phyloP scores from a whole-genome alignment of 2,797 vertebrate species.

The Tapera naevia region DNA sequence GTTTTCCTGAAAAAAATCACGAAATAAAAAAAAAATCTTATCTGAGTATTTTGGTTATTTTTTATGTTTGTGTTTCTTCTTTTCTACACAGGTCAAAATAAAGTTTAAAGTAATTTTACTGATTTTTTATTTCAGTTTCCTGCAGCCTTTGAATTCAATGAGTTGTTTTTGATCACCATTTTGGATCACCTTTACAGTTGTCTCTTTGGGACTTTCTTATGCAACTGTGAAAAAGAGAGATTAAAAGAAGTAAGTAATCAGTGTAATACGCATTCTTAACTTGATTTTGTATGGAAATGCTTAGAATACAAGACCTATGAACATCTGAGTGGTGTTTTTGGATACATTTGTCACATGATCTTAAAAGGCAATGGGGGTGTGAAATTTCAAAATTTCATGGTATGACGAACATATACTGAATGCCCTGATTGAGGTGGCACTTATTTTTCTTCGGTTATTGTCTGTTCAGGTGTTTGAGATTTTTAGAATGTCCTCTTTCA shows the following conservation, averaged over 20 bases:
- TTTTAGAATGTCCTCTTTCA: background rate
- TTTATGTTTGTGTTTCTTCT: background rate
- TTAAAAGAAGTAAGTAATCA: conserved; percentile 79
- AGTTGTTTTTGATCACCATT: conserved; percentile 92
- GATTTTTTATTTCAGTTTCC: conserved; percentile 83
- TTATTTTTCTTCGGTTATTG: background rate
- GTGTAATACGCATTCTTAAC: background rate
- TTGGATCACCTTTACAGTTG: conserved; percentile 98
- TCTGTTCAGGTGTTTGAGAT: background rate
- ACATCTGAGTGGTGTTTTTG: background rate
- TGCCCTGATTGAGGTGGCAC: background rate
- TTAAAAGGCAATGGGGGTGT: background rate
- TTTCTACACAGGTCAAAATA: background rate
- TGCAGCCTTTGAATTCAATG: conserved; percentile 95
- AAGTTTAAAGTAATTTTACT: background rate
- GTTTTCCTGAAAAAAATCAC: background rate
- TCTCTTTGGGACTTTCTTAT: conserved; percentile 94
- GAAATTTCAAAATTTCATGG: background rate
- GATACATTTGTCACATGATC: background rate
- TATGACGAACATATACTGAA: background rate
- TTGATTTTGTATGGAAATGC: background rate
- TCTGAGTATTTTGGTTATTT: background rate
- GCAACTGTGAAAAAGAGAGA: conserved; percentile 91
- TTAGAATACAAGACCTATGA: background rate
- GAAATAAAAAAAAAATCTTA: background rate